Base-by-base conservation (phyloP, 2,888 invertebrate species). In the Drosophila lutescens region DNA sequence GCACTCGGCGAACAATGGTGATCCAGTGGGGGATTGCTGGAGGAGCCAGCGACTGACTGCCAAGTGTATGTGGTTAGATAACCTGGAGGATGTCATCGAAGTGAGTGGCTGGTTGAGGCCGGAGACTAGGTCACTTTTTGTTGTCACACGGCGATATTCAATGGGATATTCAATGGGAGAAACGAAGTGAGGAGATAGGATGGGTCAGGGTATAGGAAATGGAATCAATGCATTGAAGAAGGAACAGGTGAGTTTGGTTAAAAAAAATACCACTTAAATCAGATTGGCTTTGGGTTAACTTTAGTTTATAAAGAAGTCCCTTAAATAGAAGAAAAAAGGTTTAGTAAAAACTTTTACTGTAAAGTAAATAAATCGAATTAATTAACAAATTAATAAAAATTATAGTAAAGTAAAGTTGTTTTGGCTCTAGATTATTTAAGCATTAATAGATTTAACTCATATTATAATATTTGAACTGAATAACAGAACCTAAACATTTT, bases 11-110 rank as follows among this genome's bases (percentile, higher is more conserved):
- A 63, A 73, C 56, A 71, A 71, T 59, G 70, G 34, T 9, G 38
- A 17, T 47, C 47, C 47, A 47, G 30, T 32, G 23, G 44, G 44
- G 44, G 23, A 44, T 44, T 44, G 23, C 30, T 47, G 15, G 17
- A 32, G 26, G 13, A 60, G 54, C 44, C 5, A 26, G 26, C 26
- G 26, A 6, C 26, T 26, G 59, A 34, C 62, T 46, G 70, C 46
- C 58, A 70, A 70, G 70, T 70, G 70, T 47, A 56, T 72, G 70
- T 38, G 73, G 55, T 60, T 49, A 49, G 61, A 63, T 30, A 62
- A 73, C 73, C 70, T 71, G 55, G 23, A 62, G 70, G 55, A 41
- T 44, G 50, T 23, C 54, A 44, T 61, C 56, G 56, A 56, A 34
- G 32, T 34, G 26, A 49, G 53, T 53, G 40, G 34, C 41, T 8